Conservation (phyloP, 2,888 invertebrate genomes). For the Drosophila neutralis region DNA sequence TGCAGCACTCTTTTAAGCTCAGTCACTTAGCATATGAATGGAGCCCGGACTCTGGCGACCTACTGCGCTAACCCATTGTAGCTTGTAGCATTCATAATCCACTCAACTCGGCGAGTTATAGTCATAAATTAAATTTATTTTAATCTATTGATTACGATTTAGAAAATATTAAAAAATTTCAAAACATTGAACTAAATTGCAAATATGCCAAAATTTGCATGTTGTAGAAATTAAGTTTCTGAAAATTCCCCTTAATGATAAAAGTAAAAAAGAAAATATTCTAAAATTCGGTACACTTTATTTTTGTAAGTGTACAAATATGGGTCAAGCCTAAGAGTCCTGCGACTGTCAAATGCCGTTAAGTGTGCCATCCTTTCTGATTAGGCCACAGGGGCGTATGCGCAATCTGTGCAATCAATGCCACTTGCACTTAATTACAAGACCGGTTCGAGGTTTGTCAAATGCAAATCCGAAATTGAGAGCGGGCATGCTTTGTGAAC, state of each 20-base stretch:
- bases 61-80: slow-evolving; percentile 1
- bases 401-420: slow-evolving; percentile 36
- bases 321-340: slow-evolving; percentile 59
- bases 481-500: slow-evolving; percentile 8
- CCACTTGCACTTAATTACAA: slow-evolving; percentile 16
- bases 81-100: slow-evolving; percentile 5
- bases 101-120: not conserved
- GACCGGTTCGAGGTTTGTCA: slow-evolving; percentile 14
- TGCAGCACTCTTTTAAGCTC: slow-evolving; percentile 9
- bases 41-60: slow-evolving; percentile 9
- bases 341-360: slow-evolving; percentile 10
- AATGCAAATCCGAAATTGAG: slow-evolving; percentile 8
- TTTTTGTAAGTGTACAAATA: slow-evolving; percentile 19
- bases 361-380: slow-evolving; percentile 1
- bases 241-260: not conserved
- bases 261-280: not conserved
- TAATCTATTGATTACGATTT: not conserved
- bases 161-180: not conserved
- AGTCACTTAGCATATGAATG: slow-evolving; percentile 24
- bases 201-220: not conserved
- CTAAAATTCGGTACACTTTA: not conserved
- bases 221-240: not conserved
- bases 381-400: slow-evolving; percentile 37
- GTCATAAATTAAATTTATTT: not conserved
- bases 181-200: not conserved